These are phyloP conservation scores for Thalpophila matura DNA, from an alignment of 2,888 invertebrate species.

Conservation along the genomic window DNA sequence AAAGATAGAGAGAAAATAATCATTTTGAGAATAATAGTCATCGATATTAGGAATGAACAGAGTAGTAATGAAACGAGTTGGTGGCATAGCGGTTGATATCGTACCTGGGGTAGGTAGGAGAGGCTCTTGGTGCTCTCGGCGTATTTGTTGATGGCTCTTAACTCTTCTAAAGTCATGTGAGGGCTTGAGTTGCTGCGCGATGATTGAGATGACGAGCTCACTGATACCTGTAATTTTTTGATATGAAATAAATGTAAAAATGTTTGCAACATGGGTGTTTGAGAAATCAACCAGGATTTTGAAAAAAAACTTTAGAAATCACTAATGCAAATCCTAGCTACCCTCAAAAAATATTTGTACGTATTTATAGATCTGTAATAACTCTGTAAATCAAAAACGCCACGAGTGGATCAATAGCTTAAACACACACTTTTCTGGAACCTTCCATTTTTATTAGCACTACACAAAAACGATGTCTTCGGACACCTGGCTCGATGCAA, in stretches of 20 bases:
- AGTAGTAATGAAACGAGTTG: conserved; percentile 21
- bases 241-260: not conserved
- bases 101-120: conserved; percentile 97
- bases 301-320: not conserved
- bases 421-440: conserved; percentile 40
- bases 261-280: not conserved
- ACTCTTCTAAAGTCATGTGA: conserved; percentile 95
- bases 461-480: conserved; percentile 22
- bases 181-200: conserved; percentile 93
- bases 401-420: too few relatives aligned
- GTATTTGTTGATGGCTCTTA: conserved; percentile 96
- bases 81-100: conserved; percentile 51
- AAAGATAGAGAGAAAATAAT: conserved; percentile 31
- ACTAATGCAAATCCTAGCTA: too few relatives aligned
- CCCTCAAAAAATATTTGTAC: too few relatives aligned
- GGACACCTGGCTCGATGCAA: conserved; percentile 7
- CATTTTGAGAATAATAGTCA: conserved; percentile 31
- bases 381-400: too few relatives aligned
- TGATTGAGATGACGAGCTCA: conserved; percentile 94
- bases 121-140: conserved; percentile 98
- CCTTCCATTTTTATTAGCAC: conserved; percentile 23
- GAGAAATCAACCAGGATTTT: not conserved
- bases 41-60: conserved; percentile 25
- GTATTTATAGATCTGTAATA: too few relatives aligned
- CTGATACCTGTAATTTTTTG: conserved; percentile 88